These are phyloP conservation scores for Myotis yumanensis DNA, from an alignment of 2,113 vertebrate genomes.

Conservation along the genomic window DNA sequence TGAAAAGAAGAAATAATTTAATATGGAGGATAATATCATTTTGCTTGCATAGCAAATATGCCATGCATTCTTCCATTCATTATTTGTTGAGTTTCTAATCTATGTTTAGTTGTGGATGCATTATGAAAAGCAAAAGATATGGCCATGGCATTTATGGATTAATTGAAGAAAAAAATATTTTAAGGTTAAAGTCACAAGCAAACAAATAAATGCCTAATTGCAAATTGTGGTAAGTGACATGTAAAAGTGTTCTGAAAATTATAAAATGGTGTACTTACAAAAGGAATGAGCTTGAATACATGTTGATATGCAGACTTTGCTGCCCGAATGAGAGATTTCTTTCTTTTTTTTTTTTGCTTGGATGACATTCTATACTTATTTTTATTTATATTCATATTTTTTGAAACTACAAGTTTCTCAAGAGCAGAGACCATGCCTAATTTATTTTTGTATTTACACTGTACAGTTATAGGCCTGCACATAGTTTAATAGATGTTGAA, in stretches of 20 bases:
- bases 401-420: neutral
- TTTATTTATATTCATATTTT: neutral
- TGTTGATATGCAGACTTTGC: neutral
- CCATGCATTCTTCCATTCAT: neutral
- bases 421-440: neutral
- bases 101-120: neutral
- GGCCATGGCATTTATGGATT: neutral
- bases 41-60: neutral
- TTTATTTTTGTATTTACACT: neutral
- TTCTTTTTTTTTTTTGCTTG: neutral
- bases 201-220: neutral
- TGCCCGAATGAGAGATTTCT: neutral
- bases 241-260: neutral
- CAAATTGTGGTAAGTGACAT: neutral
- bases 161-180: neutral
- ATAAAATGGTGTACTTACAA: neutral
- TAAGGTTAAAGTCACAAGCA: neutral
- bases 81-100: neutral
- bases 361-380: neutral
- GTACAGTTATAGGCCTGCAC: neutral
- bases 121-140: neutral
- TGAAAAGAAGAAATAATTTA: neutral
- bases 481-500: neutral
- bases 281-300: neutral
- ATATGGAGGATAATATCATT: neutral